A percentile compares a stretch with the other conserved stretches of the same genome.
Evolutionary conservation across 2,888 invertebrate species (phyloP).

Genomic region (Augochlorella aurata): DNA sequence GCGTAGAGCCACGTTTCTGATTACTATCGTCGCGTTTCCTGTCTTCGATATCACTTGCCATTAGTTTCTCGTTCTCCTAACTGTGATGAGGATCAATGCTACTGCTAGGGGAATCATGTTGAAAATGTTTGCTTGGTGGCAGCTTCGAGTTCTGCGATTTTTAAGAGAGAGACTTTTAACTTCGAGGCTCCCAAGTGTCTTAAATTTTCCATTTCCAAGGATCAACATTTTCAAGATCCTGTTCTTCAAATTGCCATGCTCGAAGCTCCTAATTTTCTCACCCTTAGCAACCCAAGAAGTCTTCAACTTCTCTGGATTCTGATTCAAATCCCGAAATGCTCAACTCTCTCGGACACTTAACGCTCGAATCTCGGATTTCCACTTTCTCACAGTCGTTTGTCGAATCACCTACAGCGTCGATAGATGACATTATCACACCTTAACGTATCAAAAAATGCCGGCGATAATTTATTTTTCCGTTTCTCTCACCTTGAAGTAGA

Average conservation of each 20-base stretch:
- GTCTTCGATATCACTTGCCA: background rate
- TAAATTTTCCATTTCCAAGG: background rate
- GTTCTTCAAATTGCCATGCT: background rate
- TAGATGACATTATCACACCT: background rate
- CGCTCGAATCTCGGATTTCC: background rate
- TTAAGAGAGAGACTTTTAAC: too few relatives aligned
- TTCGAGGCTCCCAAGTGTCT: too few relatives aligned
- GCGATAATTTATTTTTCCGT: background rate
- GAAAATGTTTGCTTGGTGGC: too few relatives aligned
- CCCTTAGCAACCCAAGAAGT: too few relatives aligned
- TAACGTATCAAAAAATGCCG: background rate
- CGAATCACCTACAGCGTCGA: background rate
- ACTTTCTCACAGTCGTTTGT: background rate
- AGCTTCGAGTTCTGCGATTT: too few relatives aligned
- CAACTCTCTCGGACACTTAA: too few relatives aligned
- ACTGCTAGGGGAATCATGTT: background rate
- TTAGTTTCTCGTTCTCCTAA: background rate
- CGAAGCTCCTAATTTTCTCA: background rate
- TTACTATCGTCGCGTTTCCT: slow-evolving; percentile 17
- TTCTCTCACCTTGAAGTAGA: background rate
- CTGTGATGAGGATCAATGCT: background rate
- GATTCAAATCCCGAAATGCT: too few relatives aligned
- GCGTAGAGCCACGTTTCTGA: slow-evolving; percentile 20
- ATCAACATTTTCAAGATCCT: background rate
- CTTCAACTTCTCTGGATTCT: too few relatives aligned